phyloP scores from a whole-genome alignment of 2,888 invertebrate genomes.

The Tenthredo notha region DNA sequence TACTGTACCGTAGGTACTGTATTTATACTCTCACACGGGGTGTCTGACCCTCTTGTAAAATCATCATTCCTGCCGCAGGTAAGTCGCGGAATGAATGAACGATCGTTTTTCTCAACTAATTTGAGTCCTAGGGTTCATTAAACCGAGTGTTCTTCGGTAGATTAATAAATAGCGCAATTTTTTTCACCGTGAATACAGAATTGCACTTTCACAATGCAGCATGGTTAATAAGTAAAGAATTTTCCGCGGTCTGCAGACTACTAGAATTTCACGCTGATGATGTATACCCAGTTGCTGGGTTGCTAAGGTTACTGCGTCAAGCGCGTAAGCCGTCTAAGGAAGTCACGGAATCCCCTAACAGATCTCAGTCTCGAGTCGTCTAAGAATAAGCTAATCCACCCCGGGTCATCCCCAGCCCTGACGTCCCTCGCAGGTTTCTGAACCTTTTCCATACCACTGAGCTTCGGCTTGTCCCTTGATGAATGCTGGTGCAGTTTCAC shows the following conservation, averaged over 20 bases:
- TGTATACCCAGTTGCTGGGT: slow-evolving; percentile 38
- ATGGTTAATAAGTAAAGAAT: not conserved
- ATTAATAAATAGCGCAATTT: not conserved
- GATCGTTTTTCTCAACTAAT: slow-evolving; percentile 14
- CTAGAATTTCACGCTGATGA: not conserved
- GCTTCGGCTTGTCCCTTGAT: not conserved
- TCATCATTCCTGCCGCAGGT: not conserved
- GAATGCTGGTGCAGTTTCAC: slow-evolving; percentile 10
- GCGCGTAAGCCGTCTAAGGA: slow-evolving; percentile 52
- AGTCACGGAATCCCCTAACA: slow-evolving; percentile 53
- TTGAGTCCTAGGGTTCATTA: not conserved
- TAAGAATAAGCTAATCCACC: slow-evolving; percentile 54
- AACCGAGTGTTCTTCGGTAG: not conserved
- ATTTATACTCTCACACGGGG: not conserved
- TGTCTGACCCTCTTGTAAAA: slow-evolving; percentile 27
- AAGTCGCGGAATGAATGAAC: not conserved
- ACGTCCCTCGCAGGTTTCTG: slow-evolving; percentile 37
- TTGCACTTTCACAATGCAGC: not conserved
- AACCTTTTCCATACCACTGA: slow-evolving; percentile 32
- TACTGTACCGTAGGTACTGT: not conserved
- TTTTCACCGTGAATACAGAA: not conserved
- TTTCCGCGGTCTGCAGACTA: not conserved
- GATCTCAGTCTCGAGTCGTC: slow-evolving; percentile 49
- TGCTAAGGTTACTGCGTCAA: slow-evolving; percentile 49
- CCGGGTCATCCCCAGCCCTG: slow-evolving; percentile 40